Conservation (phyloP, 1,140 invertebrate genomes). For the Physella acuta region DNA sequence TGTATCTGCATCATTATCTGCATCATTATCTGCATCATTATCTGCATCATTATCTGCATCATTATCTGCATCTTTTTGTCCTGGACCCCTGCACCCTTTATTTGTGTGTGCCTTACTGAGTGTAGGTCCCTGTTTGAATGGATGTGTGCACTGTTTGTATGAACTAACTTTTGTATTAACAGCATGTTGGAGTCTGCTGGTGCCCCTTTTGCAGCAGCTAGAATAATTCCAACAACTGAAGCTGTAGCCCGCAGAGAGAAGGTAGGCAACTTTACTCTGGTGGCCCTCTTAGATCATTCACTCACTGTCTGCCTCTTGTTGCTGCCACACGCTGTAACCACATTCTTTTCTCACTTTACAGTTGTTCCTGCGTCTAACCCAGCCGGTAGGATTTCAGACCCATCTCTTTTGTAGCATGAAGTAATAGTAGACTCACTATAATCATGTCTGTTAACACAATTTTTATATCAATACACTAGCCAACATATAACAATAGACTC, state of each 20-base stretch:
- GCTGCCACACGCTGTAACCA: background rate
- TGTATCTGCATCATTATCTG: no score
- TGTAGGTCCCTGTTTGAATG: no score
- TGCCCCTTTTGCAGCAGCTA: slow-evolving; percentile 15
- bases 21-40: no score
- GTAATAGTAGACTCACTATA: no score
- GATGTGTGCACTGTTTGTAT: no score
- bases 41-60: no score
- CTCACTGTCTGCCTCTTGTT: background rate
- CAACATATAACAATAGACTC: no score
- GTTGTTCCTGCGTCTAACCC: background rate
- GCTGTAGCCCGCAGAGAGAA: slow-evolving; percentile 34
- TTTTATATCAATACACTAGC: no score
- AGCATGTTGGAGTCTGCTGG: slow-evolving; percentile 41
- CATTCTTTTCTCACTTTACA: background rate
- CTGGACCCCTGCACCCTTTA: no score
- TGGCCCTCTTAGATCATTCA: background rate
- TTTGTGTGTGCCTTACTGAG: no score
- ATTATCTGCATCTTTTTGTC: no score
- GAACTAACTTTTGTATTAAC: slow-evolving; percentile 26
- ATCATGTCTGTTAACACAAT: no score
- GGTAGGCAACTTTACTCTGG: slow-evolving; percentile 29
- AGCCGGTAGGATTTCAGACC: background rate
- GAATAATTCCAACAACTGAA: slow-evolving; percentile 24
- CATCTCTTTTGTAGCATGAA: background rate